phyloP scores from a whole-genome alignment of 2,888 invertebrate species.

The Odontomyia ornata region DNA sequence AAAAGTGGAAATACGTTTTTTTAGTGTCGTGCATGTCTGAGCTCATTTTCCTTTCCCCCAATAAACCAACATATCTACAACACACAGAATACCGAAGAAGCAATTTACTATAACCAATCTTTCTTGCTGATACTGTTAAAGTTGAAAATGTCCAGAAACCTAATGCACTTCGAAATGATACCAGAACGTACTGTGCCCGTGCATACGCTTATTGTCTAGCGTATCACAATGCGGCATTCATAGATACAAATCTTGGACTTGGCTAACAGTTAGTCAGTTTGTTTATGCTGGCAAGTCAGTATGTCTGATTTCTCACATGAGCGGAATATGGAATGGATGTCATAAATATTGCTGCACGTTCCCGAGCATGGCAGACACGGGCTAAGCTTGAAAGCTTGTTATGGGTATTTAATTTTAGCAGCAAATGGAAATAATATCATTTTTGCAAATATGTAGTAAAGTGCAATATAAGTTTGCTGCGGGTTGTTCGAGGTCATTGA shows the following conservation, averaged over 20 bases:
- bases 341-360: too few relatives aligned
- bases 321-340: not conserved
- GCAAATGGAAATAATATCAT: too few relatives aligned
- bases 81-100: not conserved
- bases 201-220: too few relatives aligned
- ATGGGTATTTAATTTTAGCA: too few relatives aligned
- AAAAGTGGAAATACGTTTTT: not conserved
- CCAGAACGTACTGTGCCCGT: not conserved
- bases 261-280: not conserved
- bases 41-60: not conserved
- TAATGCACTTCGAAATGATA: not conserved
- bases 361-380: too few relatives aligned
- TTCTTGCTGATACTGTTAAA: not conserved
- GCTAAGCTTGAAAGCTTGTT: too few relatives aligned
- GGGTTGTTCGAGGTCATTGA: too few relatives aligned
- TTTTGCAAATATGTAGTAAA: too few relatives aligned
- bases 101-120: too few relatives aligned
- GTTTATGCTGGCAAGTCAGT: not conserved
- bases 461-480: too few relatives aligned
- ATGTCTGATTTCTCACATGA: slow-evolving; percentile 5
- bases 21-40: not conserved
- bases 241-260: slow-evolving; percentile 2
- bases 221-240: not conserved
- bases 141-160: slow-evolving; percentile 7
- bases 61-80: too few relatives aligned